Conservation (phyloP, 2,113 vertebrate genomes). For the Neotoma lepida region DNA sequence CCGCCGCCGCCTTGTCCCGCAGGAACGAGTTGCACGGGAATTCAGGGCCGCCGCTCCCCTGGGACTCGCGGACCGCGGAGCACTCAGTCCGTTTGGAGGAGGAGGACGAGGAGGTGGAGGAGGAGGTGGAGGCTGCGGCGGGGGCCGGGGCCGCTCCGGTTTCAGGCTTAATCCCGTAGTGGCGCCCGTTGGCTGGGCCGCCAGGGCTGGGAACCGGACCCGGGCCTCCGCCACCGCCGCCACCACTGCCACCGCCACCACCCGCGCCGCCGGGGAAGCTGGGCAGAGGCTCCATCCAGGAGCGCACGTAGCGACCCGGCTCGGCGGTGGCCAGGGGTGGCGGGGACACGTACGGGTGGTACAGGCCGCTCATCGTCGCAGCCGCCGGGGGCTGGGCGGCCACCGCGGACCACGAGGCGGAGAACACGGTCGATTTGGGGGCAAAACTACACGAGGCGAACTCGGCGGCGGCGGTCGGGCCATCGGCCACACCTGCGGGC, state of each 20-base stretch:
- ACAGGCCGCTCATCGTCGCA: conserved; percentile 92
- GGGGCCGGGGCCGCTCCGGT: conserved; percentile 68
- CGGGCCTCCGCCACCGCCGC: conserved; percentile 68
- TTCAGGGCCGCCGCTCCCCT: conserved; percentile 88
- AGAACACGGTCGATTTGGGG: conserved; percentile 95
- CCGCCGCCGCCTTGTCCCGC: conserved; percentile 89
- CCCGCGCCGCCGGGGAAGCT: conserved; percentile 87
- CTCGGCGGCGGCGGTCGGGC: conserved; percentile 88
- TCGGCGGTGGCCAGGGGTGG: conserved; percentile 92
- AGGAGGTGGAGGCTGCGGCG: conserved; percentile 73
- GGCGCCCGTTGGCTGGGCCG: conserved; percentile 63
- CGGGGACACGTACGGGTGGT: conserved; percentile 95
- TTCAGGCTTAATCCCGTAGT: conserved; percentile 33
- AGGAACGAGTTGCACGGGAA: conserved; percentile 89
- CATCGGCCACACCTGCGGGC: conserved; percentile 94
- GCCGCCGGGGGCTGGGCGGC: conserved; percentile 90
- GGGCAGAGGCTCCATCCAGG: conserved; percentile 96
- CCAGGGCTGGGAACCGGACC: conserved; percentile 73
- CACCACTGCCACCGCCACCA: conserved; percentile 65
- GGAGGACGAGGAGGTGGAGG: conserved; percentile 83
- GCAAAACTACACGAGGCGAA: conserved; percentile 95
- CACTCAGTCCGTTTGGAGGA: conserved; percentile 91
- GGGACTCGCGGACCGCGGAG: conserved; percentile 87
- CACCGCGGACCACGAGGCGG: conserved; percentile 94
- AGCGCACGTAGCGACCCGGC: conserved; percentile 93